Conservation (phyloP, 2,113 vertebrate genomes). For the Laticauda colubrina region DNA sequence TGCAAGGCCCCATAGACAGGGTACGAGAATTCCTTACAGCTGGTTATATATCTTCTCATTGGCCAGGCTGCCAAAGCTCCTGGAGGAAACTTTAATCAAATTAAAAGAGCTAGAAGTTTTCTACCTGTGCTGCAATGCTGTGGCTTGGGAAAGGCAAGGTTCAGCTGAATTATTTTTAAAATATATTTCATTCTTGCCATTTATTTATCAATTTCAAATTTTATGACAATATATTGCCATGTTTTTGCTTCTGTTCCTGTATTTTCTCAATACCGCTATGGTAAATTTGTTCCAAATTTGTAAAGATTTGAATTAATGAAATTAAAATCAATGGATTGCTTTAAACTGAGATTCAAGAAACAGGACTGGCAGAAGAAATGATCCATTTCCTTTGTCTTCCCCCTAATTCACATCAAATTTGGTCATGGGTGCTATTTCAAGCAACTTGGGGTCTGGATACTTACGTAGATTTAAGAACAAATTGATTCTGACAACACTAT, state of each 20-base stretch:
- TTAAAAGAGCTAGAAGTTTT: neutral
- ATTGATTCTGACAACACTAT: neutral
- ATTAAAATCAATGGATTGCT: neutral
- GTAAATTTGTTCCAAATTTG: neutral
- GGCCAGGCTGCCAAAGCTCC: neutral
- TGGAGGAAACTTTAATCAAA: neutral
- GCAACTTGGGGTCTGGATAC: neutral
- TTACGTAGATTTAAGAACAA: neutral
- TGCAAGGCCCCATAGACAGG: neutral
- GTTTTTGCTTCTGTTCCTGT: neutral
- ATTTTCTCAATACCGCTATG: neutral
- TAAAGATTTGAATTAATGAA: neutral
- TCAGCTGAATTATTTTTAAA: neutral
- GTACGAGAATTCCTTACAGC: neutral
- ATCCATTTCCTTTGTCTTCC: too few relatives aligned
- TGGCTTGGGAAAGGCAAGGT: neutral
- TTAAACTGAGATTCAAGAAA: neutral
- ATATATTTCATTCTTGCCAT: neutral
- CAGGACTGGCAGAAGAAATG: neutral
- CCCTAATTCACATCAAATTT: neutral
- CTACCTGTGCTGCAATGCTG: neutral
- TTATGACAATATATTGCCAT: neutral
- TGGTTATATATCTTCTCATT: neutral
- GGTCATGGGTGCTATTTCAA: neutral
- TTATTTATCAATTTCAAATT: neutral